Evolutionary conservation across 2,888 invertebrate genomes (phyloP), one percentile per base, ranked within the genome.

Genomic region (Polydesmus complanatus): DNA sequence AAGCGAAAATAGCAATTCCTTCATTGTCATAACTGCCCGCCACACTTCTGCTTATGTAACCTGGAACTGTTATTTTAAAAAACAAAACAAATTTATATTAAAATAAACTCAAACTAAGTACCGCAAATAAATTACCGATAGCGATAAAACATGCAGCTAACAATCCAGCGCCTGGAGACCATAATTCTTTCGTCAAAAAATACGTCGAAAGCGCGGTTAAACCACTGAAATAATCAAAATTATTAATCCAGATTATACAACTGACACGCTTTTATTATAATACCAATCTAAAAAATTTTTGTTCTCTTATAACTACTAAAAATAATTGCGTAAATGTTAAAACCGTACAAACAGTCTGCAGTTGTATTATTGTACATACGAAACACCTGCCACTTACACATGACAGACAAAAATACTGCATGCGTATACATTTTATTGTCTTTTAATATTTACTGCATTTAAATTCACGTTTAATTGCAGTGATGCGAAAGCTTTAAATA

Each of bases 21-120:
- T 99, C 98, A 77, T 98, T 99, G 73, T 99, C 98, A 73, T 98
- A 98, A 70, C 96, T 97, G 26, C 98, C 98, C 37, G 98, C 98
- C 18, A 98, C 98, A 0, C 98, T 98, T 63, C 98, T 82, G 71
- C 95, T 96, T 68, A 98, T 98, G 76, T 98, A 98, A 60, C 98
- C 98, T 54, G 98, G 98, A 47, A 97, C 90, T 77, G 69, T 61
- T 27, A 22, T 26, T n/a, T 37, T 14, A 56, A 56, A 14, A 19
- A 56, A 48, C 47, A 56, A 19, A 37, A 22, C 19, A 54, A 61
- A 25, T 23, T 14, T 2, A 60, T 14, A 26, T 54, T 11, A 54
- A 54, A 54, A 54, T 14, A 18, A 23, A 26, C 22, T 27, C 18
- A 37, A 61, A 53, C n/a, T n/a, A 54, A 50, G 8, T 11, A 22